Conservation (phyloP, 2,113 vertebrate genomes). For the Ranitomeya imitator region DNA sequence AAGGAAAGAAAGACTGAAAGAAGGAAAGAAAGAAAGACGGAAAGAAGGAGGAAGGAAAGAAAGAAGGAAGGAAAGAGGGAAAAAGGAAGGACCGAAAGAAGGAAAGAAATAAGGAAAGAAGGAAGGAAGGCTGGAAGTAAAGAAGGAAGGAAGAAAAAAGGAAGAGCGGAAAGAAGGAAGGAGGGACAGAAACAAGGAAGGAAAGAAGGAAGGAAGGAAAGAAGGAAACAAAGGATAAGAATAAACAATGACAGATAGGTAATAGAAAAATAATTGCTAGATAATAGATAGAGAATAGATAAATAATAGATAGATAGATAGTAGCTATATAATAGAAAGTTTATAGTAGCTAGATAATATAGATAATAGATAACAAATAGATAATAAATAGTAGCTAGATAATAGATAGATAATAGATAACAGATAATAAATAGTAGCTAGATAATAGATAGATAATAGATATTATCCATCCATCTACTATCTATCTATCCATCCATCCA, state of each 20-base stretch:
- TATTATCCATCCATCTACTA: background rate
- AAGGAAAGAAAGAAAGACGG: no score
- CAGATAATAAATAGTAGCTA: background rate
- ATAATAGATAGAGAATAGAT: conserved; percentile 8
- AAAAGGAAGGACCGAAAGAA: background rate
- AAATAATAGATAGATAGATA: accelerated
- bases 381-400: no score
- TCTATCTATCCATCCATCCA: conserved; percentile 6
- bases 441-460: background rate
- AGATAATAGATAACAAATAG: background rate
- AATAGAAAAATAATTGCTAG: background rate
- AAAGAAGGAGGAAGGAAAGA: background rate
- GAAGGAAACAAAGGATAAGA: background rate
- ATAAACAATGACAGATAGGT: background rate
- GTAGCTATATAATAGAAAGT: background rate
- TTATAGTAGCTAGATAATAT: background rate
- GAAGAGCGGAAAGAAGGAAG: no score
- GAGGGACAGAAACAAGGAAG: no score
- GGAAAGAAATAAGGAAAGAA: background rate
- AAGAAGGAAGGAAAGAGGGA: background rate
- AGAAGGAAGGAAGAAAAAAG: no score
- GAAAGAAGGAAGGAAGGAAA: background rate
- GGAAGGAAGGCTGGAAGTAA: no score
- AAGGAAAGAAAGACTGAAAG: no score
- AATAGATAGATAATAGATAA: background rate